A percentile compares a stretch with the other conserved stretches of the same genome.
Evolutionary conservation across 2,888 invertebrate genomes (phyloP).

Genomic region (Andricus curvator): DNA sequence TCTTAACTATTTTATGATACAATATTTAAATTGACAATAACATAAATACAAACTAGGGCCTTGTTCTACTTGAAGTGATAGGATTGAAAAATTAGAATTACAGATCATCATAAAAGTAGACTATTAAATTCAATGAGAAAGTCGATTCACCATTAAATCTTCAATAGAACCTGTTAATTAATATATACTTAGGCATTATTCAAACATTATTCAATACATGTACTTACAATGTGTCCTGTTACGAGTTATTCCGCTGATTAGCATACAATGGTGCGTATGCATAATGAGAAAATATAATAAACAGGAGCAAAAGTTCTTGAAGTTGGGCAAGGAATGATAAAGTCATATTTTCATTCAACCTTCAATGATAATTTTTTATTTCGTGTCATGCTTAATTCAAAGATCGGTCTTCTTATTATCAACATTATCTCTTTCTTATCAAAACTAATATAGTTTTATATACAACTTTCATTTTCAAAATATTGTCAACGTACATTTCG

Average conservation of each 20-base stretch:
- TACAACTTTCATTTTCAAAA: too few relatives aligned
- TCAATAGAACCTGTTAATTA: slow-evolving; percentile 13
- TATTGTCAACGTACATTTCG: too few relatives aligned
- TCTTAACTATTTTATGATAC: too few relatives aligned
- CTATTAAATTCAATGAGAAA: slow-evolving; percentile 5
- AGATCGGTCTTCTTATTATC: background rate
- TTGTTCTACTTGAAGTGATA: background rate
- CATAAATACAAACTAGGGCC: background rate
- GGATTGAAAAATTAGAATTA: slow-evolving; percentile 10
- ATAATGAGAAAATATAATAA: slow-evolving; percentile 25
- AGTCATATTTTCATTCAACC: background rate
- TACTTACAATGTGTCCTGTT: slow-evolving; percentile 26
- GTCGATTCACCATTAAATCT: background rate
- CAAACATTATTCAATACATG: slow-evolving; percentile 21
- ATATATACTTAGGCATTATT: slow-evolving; percentile 23
- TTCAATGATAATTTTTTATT: slow-evolving; percentile 1
- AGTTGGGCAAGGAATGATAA: background rate
- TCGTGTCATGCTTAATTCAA: background rate
- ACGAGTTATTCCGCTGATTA: background rate
- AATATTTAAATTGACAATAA: background rate
- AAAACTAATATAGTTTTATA: background rate
- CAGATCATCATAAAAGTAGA: background rate
- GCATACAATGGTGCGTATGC: slow-evolving; percentile 25
- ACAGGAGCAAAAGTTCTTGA: slow-evolving; percentile 23
- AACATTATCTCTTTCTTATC: background rate